Percentiles rank a stretch among this genome's conserved stretches.
phyloP scores from a whole-genome alignment of 2,888 invertebrate species.

The Melieria picta region DNA sequence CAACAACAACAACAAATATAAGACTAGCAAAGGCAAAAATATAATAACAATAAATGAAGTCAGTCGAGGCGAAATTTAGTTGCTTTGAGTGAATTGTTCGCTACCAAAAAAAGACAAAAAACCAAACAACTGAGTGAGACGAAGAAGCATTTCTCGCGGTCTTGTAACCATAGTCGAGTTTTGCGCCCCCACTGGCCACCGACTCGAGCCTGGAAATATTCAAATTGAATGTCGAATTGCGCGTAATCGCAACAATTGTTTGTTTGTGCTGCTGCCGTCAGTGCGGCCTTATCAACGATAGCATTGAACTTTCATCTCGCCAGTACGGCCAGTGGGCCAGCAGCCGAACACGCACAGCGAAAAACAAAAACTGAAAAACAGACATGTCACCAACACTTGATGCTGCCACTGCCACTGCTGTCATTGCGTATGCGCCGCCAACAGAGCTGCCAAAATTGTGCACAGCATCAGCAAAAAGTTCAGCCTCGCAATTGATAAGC shows the following conservation, averaged over 20 bases:
- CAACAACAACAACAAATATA: constrained; percentile 11
- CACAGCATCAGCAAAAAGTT: constrained; percentile 27
- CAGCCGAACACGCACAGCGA: constrained; percentile 7
- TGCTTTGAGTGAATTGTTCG: neutral
- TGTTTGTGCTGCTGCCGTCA: constrained; percentile 15
- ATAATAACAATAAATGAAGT: constrained; percentile 4
- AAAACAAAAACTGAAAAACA: neutral
- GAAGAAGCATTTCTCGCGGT: neutral
- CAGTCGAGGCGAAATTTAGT: neutral
- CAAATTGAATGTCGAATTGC: too few species aligned
- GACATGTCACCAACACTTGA: constrained; percentile 46
- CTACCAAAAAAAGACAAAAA: neutral
- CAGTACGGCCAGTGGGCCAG: neutral
- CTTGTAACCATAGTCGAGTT: too few species aligned
- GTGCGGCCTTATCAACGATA: constrained; percentile 43
- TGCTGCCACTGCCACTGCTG: constrained; percentile 17
- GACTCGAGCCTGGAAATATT: too few species aligned
- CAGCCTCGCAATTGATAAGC: constrained; percentile 20
- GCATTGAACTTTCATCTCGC: constrained; percentile 45
- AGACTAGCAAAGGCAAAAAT: neutral
- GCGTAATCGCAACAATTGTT: too few species aligned
- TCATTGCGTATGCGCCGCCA: constrained; percentile 14
- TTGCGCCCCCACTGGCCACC: too few species aligned
- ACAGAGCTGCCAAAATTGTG: constrained; percentile 39
- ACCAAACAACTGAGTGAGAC: neutral